Conservation (phyloP, 2,888 invertebrate species). For the Tupiocoris notatus region DNA sequence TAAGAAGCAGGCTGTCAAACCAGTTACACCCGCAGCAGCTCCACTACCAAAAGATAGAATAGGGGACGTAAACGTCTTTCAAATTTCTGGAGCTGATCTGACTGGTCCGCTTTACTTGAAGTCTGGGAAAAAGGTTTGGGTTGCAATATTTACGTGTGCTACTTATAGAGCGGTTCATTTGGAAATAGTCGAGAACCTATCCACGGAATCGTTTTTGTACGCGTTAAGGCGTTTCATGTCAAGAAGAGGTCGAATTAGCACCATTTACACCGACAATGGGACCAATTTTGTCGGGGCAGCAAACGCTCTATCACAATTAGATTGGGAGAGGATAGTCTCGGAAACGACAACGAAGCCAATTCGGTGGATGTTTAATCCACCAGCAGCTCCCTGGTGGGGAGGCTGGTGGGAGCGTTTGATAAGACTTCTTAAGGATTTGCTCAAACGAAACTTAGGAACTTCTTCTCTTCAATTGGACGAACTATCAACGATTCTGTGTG, state of each 20-base stretch:
- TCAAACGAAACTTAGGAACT: too few species aligned
- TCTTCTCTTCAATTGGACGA: too few species aligned
- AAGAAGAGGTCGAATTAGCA: background rate
- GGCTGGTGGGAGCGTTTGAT: background rate
- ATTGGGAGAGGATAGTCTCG: background rate
- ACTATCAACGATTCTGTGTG: background rate
- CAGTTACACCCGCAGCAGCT: too few species aligned
- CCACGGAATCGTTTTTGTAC: conserved; percentile 51
- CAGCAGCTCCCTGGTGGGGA: background rate
- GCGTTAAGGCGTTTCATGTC: conserved; percentile 52
- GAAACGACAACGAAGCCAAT: background rate
- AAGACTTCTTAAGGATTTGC: background rate
- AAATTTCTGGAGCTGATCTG: too few species aligned
- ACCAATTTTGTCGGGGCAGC: background rate
- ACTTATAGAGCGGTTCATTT: conserved; percentile 51
- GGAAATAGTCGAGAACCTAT: conserved; percentile 52
- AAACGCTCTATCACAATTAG: background rate
- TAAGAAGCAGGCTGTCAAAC: too few species aligned
- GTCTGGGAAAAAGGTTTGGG: background rate
- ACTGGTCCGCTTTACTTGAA: conserved; percentile 52
- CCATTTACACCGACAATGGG: background rate
- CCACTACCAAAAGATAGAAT: background rate
- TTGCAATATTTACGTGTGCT: background rate
- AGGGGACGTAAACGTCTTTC: too few species aligned
- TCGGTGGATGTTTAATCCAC: background rate